Evolutionary conservation across 2,113 vertebrate species (phyloP).

Genomic region (Elephas maximus): DNA sequence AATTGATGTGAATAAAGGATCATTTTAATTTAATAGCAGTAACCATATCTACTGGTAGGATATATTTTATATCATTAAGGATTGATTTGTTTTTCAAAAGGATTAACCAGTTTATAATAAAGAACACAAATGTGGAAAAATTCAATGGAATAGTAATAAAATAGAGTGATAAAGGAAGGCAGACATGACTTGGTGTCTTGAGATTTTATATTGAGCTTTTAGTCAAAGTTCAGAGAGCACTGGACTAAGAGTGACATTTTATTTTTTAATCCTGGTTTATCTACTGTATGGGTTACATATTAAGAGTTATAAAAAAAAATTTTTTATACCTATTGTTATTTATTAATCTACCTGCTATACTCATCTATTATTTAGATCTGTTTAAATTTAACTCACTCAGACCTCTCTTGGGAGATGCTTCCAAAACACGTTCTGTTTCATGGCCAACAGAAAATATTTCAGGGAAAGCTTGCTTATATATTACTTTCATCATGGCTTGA

Average conservation of each 20-base stretch:
- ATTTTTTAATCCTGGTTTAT: background rate
- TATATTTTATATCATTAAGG: slow-evolving; percentile 52
- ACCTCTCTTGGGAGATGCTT: background rate
- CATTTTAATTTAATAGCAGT: slow-evolving; percentile 54
- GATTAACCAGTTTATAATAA: slow-evolving; percentile 23
- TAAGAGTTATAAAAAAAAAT: background rate
- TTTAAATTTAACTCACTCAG: slow-evolving; percentile 8
- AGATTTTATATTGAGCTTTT: background rate
- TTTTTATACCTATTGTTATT: background rate
- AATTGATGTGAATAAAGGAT: slow-evolving; percentile 54
- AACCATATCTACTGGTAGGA: background rate
- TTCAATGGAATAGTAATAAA: background rate
- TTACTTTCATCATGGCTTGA: background rate
- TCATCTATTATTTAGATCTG: background rate
- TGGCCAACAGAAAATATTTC: slow-evolving; percentile 22
- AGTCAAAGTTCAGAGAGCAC: background rate
- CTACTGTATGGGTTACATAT: background rate
- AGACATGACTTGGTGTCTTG: background rate
- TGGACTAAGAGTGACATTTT: background rate
- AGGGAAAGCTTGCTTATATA: background rate
- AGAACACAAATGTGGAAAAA: background rate
- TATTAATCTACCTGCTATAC: background rate
- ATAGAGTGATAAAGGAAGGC: background rate
- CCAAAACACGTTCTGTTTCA: slow-evolving; percentile 16
- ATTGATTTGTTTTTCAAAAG: slow-evolving; percentile 38